A percentile compares a stretch with the other conserved stretches of the same genome.
phyloP scores from a whole-genome alignment of 2,888 invertebrate genomes.

The Drosophila prolongata region DNA sequence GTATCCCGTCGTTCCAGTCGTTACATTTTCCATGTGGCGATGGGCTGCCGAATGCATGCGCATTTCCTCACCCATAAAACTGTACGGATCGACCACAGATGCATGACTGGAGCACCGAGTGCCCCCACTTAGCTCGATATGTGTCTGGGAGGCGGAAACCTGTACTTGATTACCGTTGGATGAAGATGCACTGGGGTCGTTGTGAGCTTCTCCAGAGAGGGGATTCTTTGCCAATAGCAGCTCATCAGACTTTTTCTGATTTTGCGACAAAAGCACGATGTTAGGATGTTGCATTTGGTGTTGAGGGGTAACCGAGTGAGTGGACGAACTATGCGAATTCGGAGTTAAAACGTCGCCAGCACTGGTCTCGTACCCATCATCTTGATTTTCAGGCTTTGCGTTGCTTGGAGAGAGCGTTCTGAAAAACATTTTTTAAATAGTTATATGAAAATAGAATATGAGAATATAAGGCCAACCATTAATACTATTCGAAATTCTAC shows the following conservation, averaged over 20 bases:
- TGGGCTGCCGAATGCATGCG: slow-evolving; percentile 66
- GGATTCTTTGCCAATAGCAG: slow-evolving; percentile 12
- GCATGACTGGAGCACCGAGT: slow-evolving; percentile 23
- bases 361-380: slow-evolving; percentile 96
- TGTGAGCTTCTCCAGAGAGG: neutral
- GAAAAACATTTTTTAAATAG: neutral
- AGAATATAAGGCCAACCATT: too few relatives aligned
- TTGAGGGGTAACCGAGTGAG: slow-evolving; percentile 81
- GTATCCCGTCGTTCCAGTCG: slow-evolving; percentile 28
- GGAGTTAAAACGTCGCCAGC: slow-evolving; percentile 86
- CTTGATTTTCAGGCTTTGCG: slow-evolving; percentile 89
- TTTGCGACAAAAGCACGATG: slow-evolving; percentile 53
- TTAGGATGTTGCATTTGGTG: slow-evolving; percentile 68
- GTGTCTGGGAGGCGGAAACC: slow-evolving; percentile 5
- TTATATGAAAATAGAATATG: neutral
- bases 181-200: slow-evolving; percentile 1
- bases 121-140: slow-evolving; percentile 25
- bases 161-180: slow-evolving; percentile 23
- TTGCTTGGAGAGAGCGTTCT: slow-evolving; percentile 81
- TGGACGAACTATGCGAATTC: slow-evolving; percentile 82
- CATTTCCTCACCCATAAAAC: slow-evolving; percentile 92
- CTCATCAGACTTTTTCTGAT: slow-evolving; percentile 44
- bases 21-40: slow-evolving; percentile 16
- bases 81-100: slow-evolving; percentile 88
- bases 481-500: too few relatives aligned